Evolutionary conservation across 2,888 invertebrate genomes (phyloP).

Genomic region (Lasioglossum morio): DNA sequence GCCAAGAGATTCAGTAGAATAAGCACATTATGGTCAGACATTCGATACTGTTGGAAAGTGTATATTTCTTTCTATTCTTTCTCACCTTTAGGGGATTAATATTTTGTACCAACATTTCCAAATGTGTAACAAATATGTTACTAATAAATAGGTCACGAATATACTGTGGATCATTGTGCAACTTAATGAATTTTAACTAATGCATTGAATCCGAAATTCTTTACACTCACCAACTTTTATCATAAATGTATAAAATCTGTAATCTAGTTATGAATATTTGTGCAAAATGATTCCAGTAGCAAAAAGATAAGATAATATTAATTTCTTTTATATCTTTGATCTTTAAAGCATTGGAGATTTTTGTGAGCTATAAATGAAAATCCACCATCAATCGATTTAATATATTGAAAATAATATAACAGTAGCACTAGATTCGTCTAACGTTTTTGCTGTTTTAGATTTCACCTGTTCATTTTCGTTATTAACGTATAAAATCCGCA

Average conservation of each 20-base stretch:
- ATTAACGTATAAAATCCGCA: too few relatives aligned
- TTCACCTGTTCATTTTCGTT: too few relatives aligned
- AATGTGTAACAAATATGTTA: background rate
- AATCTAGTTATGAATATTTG: background rate
- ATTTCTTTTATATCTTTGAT: background rate
- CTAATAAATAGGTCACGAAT: background rate
- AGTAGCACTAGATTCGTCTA: too few relatives aligned
- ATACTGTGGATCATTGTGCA: too few relatives aligned
- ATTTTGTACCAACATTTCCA: background rate
- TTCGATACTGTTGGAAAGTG: background rate
- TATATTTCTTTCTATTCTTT: background rate
- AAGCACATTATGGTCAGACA: background rate
- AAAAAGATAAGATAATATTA: background rate
- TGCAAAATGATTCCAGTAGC: background rate
- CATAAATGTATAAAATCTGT: background rate
- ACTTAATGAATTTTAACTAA: too few relatives aligned
- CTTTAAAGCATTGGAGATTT: background rate
- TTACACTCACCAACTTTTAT: background rate
- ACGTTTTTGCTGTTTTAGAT: too few relatives aligned
- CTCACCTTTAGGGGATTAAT: background rate
- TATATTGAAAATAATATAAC: too few relatives aligned
- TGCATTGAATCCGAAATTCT: too few relatives aligned
- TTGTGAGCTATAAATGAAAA: background rate
- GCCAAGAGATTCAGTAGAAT: background rate
- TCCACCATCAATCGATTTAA: background rate